Base-by-base conservation (phyloP, 2,888 invertebrate species). In the Acanthosepion pharaonis region DNA sequence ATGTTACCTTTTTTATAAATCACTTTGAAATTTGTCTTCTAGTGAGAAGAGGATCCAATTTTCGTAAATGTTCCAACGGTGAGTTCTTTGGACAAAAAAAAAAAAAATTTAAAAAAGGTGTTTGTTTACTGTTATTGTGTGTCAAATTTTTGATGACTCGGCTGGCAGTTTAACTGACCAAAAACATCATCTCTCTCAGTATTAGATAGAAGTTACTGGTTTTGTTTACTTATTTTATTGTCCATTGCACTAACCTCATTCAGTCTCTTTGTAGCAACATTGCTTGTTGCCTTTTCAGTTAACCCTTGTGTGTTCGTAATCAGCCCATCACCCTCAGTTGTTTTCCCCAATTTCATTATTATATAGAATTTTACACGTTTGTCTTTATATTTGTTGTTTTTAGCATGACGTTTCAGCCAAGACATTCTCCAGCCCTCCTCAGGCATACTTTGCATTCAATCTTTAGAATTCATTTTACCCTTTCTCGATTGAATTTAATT, bases 21-120 rank as follows among this genome's bases (percentile, higher is more conserved):
- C 78, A 15, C n/a, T 78, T 78, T 78, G 78, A 78, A 78, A n/a
- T 93, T 93, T 93, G 51, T 93, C 48, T 93, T 93, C 93, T 93
- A 93, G 93, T 93, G 93, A 93, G n/a, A 93, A 93, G 93, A 53
- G 93, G 93, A 93, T 15, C 51, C 93, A 93, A n/a, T 8, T 93
- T 18, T 93, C 51, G n/a, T 93, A 93, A 33, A 93, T 53, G 53
- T 93, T 93, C 53, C 51, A 51, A 11, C 53, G 93, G 93, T 93
- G 93, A 93, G 93, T 93, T 23, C n/a, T 51, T 28, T 51, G 93
- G n/a, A 78, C n/a, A 78, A 78, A 78, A 78, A n/a, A 78, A 78
- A 78, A 28, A n/a, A 28, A 78, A 78, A 64, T 1, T 25, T 23
- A 64, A 25, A 25, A 28, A 51, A 53, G n/a, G 28, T 59, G 94